Conservation (phyloP, 2,888 invertebrate species). For the Perdita meconis region DNA sequence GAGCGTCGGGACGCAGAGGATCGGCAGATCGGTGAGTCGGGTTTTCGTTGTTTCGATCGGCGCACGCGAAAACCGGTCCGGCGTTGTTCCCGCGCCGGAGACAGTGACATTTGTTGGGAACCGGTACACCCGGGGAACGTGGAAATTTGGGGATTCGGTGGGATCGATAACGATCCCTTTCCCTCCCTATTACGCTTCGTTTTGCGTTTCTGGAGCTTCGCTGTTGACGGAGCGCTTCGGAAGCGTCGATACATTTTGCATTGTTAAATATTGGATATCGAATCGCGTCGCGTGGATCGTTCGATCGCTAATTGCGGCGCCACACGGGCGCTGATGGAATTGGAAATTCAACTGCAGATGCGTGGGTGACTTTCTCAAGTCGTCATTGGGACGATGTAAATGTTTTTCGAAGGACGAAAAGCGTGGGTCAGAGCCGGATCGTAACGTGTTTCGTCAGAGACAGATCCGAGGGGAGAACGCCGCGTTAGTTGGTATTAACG, state of each 20-base stretch:
- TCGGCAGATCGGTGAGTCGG: constrained; percentile 52
- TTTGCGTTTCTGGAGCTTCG: not conserved
- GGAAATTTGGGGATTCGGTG: too few relatives aligned
- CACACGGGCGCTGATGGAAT: constrained; percentile 11
- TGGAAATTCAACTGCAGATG: constrained; percentile 23
- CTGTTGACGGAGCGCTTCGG: not conserved
- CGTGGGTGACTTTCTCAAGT: constrained; percentile 45
- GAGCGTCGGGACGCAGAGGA: constrained; percentile 25
- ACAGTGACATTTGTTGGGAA: constrained; percentile 42
- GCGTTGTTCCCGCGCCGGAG: not conserved
- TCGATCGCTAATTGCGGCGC: constrained; percentile 20
- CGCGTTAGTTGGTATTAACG: too few relatives aligned
- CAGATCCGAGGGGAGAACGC: not conserved
- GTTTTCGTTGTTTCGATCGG: constrained; percentile 9
- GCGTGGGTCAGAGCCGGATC: constrained; percentile 14
- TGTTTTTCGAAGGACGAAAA: constrained; percentile 47
- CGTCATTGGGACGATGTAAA: constrained; percentile 49
- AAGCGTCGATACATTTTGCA: constrained; percentile 10
- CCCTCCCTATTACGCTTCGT: not conserved
- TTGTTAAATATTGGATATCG: not conserved
- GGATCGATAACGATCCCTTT: not conserved
- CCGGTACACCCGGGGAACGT: constrained; percentile 29
- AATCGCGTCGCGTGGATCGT: not conserved
- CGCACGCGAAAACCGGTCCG: constrained; percentile 37
- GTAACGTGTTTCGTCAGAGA: not conserved